A percentile compares a stretch with the other conserved stretches of the same genome.
Evolutionary conservation across 2,888 invertebrate species (phyloP).

Genomic region (Boloria euphrosyne): DNA sequence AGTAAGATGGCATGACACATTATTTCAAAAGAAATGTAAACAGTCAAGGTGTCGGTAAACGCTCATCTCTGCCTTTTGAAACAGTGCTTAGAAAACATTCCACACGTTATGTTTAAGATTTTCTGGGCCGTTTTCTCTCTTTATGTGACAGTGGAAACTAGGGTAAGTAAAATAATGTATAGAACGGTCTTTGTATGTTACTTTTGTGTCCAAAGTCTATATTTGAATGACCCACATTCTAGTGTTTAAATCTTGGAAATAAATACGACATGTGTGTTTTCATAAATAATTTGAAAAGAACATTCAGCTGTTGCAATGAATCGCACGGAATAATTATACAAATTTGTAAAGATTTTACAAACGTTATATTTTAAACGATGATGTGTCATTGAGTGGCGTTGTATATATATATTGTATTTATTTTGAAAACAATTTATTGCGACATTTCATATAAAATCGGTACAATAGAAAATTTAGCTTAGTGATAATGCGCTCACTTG

Average conservation of each 20-base stretch:
- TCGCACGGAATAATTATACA: neutral
- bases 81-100: slow-evolving; percentile 36
- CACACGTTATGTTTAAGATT: slow-evolving; percentile 38
- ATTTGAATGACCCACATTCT: slow-evolving; percentile 21
- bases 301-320: neutral
- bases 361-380: too few species aligned
- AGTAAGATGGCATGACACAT: slow-evolving; percentile 32
- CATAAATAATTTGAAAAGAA: neutral
- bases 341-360: neutral
- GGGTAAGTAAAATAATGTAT: slow-evolving; percentile 31
- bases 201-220: slow-evolving; percentile 12
- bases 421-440: too few species aligned
- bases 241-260: slow-evolving; percentile 3
- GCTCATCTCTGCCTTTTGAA: slow-evolving; percentile 39
- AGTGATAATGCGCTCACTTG: too few species aligned
- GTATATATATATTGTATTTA: too few species aligned
- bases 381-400: too few species aligned
- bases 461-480: too few species aligned
- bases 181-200: slow-evolving; percentile 18
- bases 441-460: too few species aligned
- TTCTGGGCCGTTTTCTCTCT: slow-evolving; percentile 31
- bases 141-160: slow-evolving; percentile 29
- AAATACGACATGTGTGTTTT: neutral
- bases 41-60: slow-evolving; percentile 38
- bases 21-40: slow-evolving; percentile 40